Base-by-base conservation (phyloP, 2,113 vertebrate species). In the Acinonyx jubatus region DNA sequence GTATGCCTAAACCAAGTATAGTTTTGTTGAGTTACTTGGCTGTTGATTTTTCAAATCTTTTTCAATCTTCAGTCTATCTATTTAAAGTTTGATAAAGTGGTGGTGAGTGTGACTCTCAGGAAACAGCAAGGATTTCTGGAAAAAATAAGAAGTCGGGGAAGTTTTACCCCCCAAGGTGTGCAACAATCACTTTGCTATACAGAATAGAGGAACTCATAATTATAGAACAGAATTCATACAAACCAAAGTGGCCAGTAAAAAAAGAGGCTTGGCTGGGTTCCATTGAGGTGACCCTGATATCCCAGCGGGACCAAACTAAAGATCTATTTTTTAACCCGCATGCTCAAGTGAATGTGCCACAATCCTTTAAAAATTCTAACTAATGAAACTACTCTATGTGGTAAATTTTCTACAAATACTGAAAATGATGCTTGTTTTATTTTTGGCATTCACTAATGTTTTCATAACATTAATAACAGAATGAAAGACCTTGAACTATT, bases 31-130 rank as follows among this genome's bases (percentile, higher is more conserved):
- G 96, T 96, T 93, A 74, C 25, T 52, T 57, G 33, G 13, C 21
- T 94, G 6, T 68, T 97, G 55, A 38, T 96, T 98, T 94, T 95
- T 95, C 23, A 74, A 8, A n/a, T 94, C 69, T 65, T 86, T 98
- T 95, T 73, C 93, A 98, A 84, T 84, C 88, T 93, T 73, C 27
- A 41, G 74, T 5, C 36, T 1, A 7, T 80, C 55, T 89, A 80
- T 85, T 96, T 97, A 96, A 97, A n/a, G 29, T 89, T 88, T 82
- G 76, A 16, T 69, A 94, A 95, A 87, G 33, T 71, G 55, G 7
- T 4, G 11, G n/a, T 95, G 86, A 97, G 78, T 66, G 65, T 45
- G 55, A 87, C 89, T 96, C 45, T 96, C 79, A 89, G 41, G 41
- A 45, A 74, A n/a, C 10, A 5, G 93, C 68, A 95, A 11, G 78